Base-by-base conservation (phyloP, 1,140 invertebrate genomes). In the Chironomus tepperi region DNA sequence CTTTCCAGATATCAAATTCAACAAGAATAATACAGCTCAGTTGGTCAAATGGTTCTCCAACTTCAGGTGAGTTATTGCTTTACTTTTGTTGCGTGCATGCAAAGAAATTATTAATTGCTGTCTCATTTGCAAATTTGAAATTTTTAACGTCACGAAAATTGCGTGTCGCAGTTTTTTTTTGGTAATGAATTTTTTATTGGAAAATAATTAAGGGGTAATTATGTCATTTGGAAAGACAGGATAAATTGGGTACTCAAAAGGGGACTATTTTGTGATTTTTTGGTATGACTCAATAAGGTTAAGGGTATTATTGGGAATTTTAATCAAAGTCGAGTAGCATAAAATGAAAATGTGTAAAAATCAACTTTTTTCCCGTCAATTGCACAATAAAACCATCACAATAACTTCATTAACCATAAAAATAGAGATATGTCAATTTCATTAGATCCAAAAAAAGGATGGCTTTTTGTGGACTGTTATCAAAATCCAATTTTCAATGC, bases 1-100 rank as follows among this genome's bases (percentile, higher is more conserved):
- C 89, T 99, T 99, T 88, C 97, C 97, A 12, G 98, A 99, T 88
- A 98, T 99, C 85, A 97, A 97, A 84, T 99, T 99, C 89, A 99
- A 99, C 89, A 99, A 99, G 87, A 98, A 99, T 88, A 99, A 99
- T 87, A 99, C 98, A 76, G 98, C 98, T 79, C 98, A 99, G 87
- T 91, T 99, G 81, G 98, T 99, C 87, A 99, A 99, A 86, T 99
- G 98, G 98, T 99, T 99, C 90, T 98, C 96, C 81, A 99, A 99
- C 84, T 99, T 99, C 86, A 90, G 97, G 97, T 98, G 85, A 94
- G 93, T 89, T 47, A 7, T 43, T 10, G 10, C 10, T 43, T 10
- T 7, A 43, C 42, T 43, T 43, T 43, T 43, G 2, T 57, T 70
- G 65, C 65, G 16, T 70, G 65, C 18, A n/a, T 57, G n/a, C n/a